Evolutionary conservation across 1,140 invertebrate genomes (phyloP), one percentile per base, ranked within the genome.

Genomic region (Acromyrmex heyeri): DNA sequence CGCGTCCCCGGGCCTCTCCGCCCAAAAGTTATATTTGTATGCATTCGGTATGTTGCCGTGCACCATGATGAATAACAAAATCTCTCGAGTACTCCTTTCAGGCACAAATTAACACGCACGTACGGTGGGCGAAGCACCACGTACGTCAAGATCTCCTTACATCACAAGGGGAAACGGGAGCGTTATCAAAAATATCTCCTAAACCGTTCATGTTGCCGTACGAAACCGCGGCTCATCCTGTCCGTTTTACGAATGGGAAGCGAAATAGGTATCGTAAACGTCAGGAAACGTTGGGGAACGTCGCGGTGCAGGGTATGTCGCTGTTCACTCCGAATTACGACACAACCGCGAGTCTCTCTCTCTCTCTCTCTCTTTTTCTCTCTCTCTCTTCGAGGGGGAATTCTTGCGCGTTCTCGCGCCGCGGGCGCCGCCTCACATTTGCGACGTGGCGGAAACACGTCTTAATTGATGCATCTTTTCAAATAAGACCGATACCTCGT

Each of bases 1-100:
- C 27, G 24, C 77, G 89, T 96, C 96, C 53, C 96, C 96, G 57
- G 96, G 95, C 87, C 96, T 95, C 85, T 95, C 95, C 87, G 95
- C 93, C 97, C 97, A 97, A 92, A 96, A 97, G 90, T 97, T 96
- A 92, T 96, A 96, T 72, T 95, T 95, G 93, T 96, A 96, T 34
- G 95, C 95, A 87, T 95, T 96, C 87, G 96, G 96, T 92, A 96
- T 96, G 3, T 21, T 55, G 55, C 77, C 77, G 91, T 96, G 96
- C 91, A 97, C 96, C 97, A 97, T 97, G 92, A 94, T 96, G 88
- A 75, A 83, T 16, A 50, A 27, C 12, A 21, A 69, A 69, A 61
- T 16, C 48, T 50, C 48, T 30, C 38, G 78, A 14, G 3, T 24
- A 34, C 24, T 73, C 48, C 24, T 57, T 57, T 73, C 57, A 75